Base-by-base conservation (phyloP, 1,140 invertebrate genomes). In the Mercenaria mercenaria region DNA sequence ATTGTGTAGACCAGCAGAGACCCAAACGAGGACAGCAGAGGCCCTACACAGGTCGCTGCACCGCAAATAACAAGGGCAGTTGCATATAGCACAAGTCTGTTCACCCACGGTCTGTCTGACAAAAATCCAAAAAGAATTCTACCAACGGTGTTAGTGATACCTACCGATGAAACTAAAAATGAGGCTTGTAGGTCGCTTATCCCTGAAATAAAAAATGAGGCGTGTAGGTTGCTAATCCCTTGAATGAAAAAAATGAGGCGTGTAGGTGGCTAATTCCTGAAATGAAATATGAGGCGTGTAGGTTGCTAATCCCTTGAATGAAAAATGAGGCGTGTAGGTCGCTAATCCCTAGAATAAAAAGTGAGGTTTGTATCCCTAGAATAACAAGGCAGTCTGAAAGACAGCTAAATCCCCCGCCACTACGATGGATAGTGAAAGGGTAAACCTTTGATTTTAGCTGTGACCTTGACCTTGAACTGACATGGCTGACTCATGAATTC, bases 111-210 rank as follows among this genome's bases (percentile, higher is more conserved):
- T 29, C 47, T 20, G 69, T 85, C 83, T 39, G 83, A 85, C 23
- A 85, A 10, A 29, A 52, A 72, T 4, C 83, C 83, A 74, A 85
- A 85, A 1, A 85, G 18, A 23, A 85, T 64, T 37, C 83, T 61
- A 11, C 64, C 83, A 43, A 85, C 15, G 8, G 83, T 85, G 47
- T 85, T 85, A 23, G 83, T 85, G 29, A 85, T 85, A 10, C 83
- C 83, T 23, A 85, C 39, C 32, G 69, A 43, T 26, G 83, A 85
- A 15, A 85, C 34, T 6, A 85, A 29, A 43, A 43, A 85, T 29
- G 83, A 72, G 0, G 64, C 64, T 29, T 74, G 37, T 3, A 85
- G 26, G 1, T 74, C 67, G 20, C 47, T 47, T 11, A 85, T 52
- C 1, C 83, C 83, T 85, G 83, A 23, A 74, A 85, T 8, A 11